Percentiles rank a stretch among this genome's conserved stretches.
phyloP scores from a whole-genome alignment of 1,140 invertebrate species.

The Sminthurides bifidus region DNA sequence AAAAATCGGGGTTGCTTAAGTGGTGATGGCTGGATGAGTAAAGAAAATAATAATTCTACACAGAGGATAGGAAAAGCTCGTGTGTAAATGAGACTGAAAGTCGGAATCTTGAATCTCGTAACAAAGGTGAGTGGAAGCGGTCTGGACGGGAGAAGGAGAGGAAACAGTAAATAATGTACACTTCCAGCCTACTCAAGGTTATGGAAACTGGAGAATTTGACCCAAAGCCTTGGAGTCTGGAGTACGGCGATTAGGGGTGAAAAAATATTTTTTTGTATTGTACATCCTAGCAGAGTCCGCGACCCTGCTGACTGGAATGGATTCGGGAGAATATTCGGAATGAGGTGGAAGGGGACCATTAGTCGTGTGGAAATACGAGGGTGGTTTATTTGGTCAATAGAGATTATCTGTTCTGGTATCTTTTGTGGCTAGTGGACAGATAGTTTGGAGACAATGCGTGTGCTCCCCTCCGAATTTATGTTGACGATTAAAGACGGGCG shows the following conservation, averaged over 20 bases:
- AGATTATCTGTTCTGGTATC: constrained; percentile 7
- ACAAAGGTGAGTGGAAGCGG: too few relatives aligned
- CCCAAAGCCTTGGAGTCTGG: constrained; percentile 1
- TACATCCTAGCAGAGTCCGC: background rate
- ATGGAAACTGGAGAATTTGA: constrained; percentile 9
- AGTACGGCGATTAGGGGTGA: background rate
- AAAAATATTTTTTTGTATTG: background rate
- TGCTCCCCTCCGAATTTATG: constrained; percentile 4
- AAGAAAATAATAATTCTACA: background rate
- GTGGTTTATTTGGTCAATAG: constrained; percentile 13
- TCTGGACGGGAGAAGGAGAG: background rate
- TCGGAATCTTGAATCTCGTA: background rate
- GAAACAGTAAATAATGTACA: background rate
- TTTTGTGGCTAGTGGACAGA: constrained; percentile 9
- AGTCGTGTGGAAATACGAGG: constrained; percentile 8
- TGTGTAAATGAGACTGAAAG: background rate
- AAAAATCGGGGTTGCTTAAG: too few relatives aligned
- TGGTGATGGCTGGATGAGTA: background rate
- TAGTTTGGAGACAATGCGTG: constrained; percentile 7
- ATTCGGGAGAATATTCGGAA: background rate
- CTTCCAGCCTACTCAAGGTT: background rate
- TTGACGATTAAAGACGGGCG: constrained; percentile 8
- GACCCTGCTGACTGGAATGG: constrained; percentile 4
- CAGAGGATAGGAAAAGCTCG: background rate
- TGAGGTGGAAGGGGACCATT: constrained; percentile 1